phyloP scores from a whole-genome alignment of 2,797 vertebrate genomes.

The Pipistrellus pygmaeus region DNA sequence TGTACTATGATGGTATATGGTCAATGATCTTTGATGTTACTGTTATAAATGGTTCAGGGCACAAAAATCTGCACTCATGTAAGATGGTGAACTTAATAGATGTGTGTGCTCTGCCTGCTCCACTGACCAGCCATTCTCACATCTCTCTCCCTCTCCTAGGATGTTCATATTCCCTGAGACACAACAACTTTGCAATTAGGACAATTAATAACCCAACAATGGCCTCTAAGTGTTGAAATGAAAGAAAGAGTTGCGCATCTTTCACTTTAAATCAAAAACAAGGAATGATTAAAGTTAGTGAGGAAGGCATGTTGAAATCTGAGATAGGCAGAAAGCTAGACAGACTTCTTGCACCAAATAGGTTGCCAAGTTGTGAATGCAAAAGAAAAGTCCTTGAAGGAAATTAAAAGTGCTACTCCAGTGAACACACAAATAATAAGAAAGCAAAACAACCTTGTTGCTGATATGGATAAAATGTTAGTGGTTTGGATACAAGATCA shows the following conservation, averaged over 20 bases:
- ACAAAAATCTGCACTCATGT: background rate
- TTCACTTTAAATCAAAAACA: background rate
- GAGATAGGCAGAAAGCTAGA: background rate
- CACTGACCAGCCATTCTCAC: background rate
- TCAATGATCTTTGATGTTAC: background rate
- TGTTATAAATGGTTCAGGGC: background rate
- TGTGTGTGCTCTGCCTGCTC: background rate
- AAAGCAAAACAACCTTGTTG: background rate
- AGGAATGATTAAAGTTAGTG: background rate
- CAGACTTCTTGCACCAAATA: background rate
- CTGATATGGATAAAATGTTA: background rate
- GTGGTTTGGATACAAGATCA: background rate
- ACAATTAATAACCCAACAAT: background rate
- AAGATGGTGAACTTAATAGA: background rate
- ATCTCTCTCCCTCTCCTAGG: background rate
- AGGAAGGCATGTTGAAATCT: background rate
- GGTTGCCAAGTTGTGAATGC: background rate
- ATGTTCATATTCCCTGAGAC: background rate
- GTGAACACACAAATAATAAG: background rate
- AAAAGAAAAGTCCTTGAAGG: background rate
- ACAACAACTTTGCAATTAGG: background rate
- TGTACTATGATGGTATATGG: background rate
- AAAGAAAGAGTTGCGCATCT: background rate
- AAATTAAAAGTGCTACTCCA: background rate
- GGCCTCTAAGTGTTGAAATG: background rate